Percentiles rank a stretch among this genome's conserved stretches.
Evolutionary conservation across 2,797 vertebrate genomes (phyloP).

Genomic region (Epinephelus coioides): DNA sequence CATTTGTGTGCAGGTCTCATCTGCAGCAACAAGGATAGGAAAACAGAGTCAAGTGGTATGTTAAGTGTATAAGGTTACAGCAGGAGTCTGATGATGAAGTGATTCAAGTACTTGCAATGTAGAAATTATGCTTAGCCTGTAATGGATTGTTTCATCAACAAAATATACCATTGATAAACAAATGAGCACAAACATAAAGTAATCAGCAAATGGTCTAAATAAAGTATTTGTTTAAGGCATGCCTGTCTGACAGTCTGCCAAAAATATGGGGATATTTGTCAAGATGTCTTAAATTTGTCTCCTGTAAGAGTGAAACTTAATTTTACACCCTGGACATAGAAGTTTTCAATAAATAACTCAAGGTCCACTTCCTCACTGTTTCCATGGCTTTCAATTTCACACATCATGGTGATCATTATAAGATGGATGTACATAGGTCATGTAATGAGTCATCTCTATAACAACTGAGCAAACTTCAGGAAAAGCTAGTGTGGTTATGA

Average conservation of each 20-base stretch:
- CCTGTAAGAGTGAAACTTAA: not conserved
- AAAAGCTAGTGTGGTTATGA: not conserved
- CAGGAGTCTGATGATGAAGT: not conserved
- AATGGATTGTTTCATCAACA: not conserved
- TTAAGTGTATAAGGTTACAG: constrained; percentile 1
- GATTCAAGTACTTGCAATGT: not conserved
- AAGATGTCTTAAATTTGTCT: not conserved
- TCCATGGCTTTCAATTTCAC: not conserved
- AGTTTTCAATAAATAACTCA: not conserved
- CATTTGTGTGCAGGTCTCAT: constrained; percentile 13
- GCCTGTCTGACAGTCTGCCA: not conserved
- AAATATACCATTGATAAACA: not conserved
- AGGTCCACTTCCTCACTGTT: not conserved
- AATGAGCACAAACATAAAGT: not conserved
- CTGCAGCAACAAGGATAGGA: constrained; percentile 15
- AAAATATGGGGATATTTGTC: not conserved
- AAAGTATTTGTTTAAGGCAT: not conserved
- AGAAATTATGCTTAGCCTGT: not conserved
- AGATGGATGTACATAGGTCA: not conserved
- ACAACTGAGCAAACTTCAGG: constrained; percentile 19
- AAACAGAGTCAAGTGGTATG: not conserved
- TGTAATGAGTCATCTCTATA: not conserved
- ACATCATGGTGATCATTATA: not conserved
- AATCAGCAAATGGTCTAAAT: not conserved
- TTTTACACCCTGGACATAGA: not conserved